Conservation (phyloP, 2,113 vertebrate genomes). For the Colaptes auratus region DNA sequence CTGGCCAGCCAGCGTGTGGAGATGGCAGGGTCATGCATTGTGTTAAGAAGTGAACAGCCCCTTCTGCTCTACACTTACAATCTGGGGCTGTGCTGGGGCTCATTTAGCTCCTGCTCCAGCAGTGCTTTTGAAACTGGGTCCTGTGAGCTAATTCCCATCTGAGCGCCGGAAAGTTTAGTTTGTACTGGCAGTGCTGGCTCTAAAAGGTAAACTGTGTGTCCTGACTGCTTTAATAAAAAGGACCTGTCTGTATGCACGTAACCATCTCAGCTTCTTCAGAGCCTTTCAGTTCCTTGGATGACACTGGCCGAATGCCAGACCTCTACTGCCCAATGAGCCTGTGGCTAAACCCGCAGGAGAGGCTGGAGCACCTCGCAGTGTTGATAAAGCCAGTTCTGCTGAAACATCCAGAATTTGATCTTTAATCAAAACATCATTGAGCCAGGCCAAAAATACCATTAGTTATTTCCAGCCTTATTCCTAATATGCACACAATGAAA, state of each 20-base stretch:
- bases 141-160: background rate
- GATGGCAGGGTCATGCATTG: background rate
- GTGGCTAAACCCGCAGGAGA: slow-evolving; percentile 3
- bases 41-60: background rate
- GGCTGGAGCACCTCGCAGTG: background rate
- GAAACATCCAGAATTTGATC: slow-evolving; percentile 4
- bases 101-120: background rate
- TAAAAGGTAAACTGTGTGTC: background rate
- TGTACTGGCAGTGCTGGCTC: background rate
- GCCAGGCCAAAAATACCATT: slow-evolving; percentile 5
- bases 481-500: background rate
- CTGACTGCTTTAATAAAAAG: background rate
- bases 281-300: slow-evolving; percentile 6
- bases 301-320: background rate
- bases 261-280: background rate
- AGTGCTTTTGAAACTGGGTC: background rate
- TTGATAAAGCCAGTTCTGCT: slow-evolving; percentile 6
- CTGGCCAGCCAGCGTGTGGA: background rate
- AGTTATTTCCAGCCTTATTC: background rate
- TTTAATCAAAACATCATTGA: background rate
- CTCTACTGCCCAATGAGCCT: background rate
- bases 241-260: background rate
- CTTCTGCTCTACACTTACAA: background rate
- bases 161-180: background rate
- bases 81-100: background rate